phyloP scores from a whole-genome alignment of 2,113 vertebrate species.

The Okapia johnstoni region DNA sequence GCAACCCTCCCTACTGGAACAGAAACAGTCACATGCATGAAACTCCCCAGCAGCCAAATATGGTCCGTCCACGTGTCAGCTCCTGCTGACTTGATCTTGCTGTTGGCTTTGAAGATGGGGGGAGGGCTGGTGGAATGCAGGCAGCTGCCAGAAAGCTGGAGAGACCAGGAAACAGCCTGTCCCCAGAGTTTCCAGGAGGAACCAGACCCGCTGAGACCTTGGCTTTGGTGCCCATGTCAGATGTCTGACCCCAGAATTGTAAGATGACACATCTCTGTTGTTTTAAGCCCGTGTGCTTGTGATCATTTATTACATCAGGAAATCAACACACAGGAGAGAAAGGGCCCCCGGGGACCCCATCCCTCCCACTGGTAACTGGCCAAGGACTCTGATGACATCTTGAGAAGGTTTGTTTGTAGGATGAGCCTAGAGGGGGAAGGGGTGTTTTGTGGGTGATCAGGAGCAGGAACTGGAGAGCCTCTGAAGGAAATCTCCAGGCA shows the following conservation, averaged over 20 bases:
- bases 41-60: background rate
- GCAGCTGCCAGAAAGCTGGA: background rate
- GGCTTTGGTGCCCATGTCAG: accelerated
- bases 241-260: background rate
- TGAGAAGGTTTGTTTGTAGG: background rate
- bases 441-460: accelerated
- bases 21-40: background rate
- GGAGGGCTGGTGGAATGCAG: background rate
- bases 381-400: background rate
- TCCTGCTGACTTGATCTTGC: background rate
- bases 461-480: background rate
- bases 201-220: background rate
- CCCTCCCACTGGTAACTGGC: background rate
- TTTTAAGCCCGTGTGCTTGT: background rate
- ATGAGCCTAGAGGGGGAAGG: background rate
- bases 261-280: background rate
- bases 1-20: background rate
- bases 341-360: accelerated
- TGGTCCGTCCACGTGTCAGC: accelerated
- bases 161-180: too few relatives aligned
- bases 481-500: background rate
- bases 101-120: background rate
- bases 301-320: background rate
- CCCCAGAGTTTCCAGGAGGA: background rate
- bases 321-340: background rate